A percentile compares a stretch with the other conserved stretches of the same genome.
Conservation (phyloP, 2,797 vertebrate species). For the Rhinogobio ventralis region DNA sequence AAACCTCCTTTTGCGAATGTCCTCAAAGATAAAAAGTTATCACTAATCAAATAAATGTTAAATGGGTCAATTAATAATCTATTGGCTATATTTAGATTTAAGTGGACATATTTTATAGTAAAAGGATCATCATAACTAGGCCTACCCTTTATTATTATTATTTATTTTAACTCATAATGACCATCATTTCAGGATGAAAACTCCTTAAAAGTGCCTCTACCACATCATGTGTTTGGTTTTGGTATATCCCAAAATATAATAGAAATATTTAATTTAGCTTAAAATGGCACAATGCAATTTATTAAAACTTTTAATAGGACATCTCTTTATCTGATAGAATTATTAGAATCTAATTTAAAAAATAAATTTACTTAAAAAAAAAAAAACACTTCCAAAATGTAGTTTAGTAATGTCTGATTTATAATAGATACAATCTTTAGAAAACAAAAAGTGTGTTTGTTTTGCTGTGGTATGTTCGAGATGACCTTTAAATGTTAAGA, state of each 20-base stretch:
- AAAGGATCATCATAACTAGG: not conserved
- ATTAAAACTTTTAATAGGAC: not conserved
- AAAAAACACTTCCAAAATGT: not conserved
- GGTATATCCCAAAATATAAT: not conserved
- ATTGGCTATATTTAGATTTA: not conserved
- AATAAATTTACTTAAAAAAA: not conserved
- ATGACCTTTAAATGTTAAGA: conserved; percentile 17
- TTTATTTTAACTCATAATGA: too few species aligned
- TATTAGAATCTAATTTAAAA: not conserved
- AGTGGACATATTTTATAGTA: not conserved
- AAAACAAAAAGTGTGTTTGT: not conserved
- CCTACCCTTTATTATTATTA: not conserved
- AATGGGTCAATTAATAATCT: not conserved
- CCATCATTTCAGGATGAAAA: not conserved
- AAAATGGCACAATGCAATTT: not conserved
- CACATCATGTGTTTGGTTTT: not conserved
- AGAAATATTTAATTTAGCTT: not conserved
- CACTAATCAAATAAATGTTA: not conserved
- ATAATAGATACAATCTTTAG: not conserved
- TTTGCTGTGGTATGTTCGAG: not conserved
- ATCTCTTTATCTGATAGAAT: not conserved
- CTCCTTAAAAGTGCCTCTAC: not conserved
- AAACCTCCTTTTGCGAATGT: not conserved
- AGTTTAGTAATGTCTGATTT: not conserved
- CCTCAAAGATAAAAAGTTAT: not conserved